Conservation (phyloP, 2,797 vertebrate species). For the Pseudomugil gertrudae region DNA sequence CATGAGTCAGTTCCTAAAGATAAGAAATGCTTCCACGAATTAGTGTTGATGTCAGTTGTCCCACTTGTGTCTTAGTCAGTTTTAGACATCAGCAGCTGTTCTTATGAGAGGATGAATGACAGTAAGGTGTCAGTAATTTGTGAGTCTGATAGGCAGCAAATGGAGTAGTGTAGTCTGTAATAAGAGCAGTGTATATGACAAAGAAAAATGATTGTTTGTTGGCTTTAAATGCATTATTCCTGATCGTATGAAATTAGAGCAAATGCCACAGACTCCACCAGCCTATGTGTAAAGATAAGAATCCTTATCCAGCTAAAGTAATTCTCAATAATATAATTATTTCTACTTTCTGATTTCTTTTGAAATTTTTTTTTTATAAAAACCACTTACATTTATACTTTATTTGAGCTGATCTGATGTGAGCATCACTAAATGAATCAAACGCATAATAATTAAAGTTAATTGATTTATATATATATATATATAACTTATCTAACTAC, state of each 20-base stretch:
- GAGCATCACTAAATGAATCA: neutral
- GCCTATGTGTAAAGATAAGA: neutral
- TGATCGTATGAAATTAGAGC: neutral
- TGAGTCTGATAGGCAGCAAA: constrained; percentile 17
- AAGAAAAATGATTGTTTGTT: neutral
- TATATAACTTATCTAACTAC: neutral
- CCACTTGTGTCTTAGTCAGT: constrained; percentile 30
- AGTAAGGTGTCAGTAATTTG: constrained; percentile 19
- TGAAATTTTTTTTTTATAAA: neutral
- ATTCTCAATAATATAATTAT: neutral
- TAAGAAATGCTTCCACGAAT: constrained; percentile 57
- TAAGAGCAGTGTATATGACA: constrained; percentile 1
- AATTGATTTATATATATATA: neutral
- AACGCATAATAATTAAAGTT: too few species aligned
- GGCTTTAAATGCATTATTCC: neutral
- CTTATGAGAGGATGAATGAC: constrained; percentile 22
- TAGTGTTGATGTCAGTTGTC: constrained; percentile 21
- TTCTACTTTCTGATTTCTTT: neutral
- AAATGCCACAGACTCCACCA: neutral
- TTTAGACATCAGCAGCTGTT: constrained; percentile 23
- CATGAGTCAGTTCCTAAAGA: constrained; percentile 65
- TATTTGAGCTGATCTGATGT: neutral
- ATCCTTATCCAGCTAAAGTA: neutral
- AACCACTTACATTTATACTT: neutral
- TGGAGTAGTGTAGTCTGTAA: neutral